Evolutionary conservation across 64 coral and sea anemone genomes (phyloP).

Genomic region (Montipora sp.): DNA sequence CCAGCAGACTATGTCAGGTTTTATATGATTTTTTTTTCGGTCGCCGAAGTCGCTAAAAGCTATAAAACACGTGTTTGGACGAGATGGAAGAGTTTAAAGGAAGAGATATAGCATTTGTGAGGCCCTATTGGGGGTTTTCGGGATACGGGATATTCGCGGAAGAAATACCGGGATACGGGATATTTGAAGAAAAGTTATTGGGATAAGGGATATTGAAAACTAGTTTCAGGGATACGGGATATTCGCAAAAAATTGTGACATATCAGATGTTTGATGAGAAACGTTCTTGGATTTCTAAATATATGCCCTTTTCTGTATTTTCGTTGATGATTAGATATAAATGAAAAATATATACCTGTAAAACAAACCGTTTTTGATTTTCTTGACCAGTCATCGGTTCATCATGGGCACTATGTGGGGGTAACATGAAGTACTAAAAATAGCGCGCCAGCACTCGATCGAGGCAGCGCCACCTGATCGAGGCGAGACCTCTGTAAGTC

Average conservation of each 20-base stretch:
- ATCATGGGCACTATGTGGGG: conserved; percentile 42
- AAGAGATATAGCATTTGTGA: neutral
- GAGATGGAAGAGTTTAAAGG: too few relatives aligned
- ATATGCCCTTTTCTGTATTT: too few relatives aligned
- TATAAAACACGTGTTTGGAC: too few relatives aligned
- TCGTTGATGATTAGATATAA: too few relatives aligned
- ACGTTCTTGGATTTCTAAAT: too few relatives aligned
- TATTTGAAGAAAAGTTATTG: too few relatives aligned
- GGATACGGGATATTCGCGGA: conserved; percentile 18
- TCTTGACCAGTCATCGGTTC: conserved; percentile 44
- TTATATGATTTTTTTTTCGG: too few relatives aligned
- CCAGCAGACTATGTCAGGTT: too few relatives aligned
- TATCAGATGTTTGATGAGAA: conserved; percentile 1
- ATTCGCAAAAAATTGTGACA: conserved; percentile 37
- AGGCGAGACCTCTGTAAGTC: too few relatives aligned
- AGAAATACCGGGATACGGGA: neutral
- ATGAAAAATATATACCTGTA: conserved; percentile 35
- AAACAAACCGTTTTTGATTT: conserved; percentile 50
- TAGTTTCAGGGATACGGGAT: conserved; percentile 32
- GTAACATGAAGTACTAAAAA: conserved; percentile 36
- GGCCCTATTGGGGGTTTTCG: conserved; percentile 27
- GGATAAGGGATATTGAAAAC: neutral
- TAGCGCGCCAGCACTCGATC: neutral
- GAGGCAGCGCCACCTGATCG: too few relatives aligned
- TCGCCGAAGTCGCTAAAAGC: too few relatives aligned